phyloP scores from a whole-genome alignment of 2,797 vertebrate species.

The Tenualosa thibaudeaui region DNA sequence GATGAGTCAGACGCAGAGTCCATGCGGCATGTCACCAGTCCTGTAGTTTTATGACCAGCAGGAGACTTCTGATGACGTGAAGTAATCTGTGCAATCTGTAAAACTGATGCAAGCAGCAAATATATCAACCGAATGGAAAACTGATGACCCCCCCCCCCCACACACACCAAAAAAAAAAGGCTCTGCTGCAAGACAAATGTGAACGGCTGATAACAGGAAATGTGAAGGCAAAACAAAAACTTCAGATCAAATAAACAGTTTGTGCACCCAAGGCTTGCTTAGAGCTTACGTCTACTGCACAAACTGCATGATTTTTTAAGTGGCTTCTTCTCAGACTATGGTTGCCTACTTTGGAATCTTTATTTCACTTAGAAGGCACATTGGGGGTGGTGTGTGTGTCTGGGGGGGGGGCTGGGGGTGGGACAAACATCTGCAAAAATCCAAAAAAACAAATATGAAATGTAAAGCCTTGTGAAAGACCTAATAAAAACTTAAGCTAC shows the following conservation, averaged over 20 bases:
- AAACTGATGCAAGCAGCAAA: not conserved
- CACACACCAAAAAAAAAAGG: not conserved
- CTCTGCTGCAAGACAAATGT: not conserved
- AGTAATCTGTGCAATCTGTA: not conserved
- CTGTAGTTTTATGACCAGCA: not conserved
- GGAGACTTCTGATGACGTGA: constrained; percentile 11
- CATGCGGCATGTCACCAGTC: not conserved
- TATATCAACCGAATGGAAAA: constrained; percentile 2
- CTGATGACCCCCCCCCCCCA: not conserved
- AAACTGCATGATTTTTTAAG: not conserved
- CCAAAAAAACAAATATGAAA: not conserved
- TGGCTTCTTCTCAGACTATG: not conserved
- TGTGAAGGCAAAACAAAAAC: not conserved
- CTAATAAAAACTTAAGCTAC: not conserved
- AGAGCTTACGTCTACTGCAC: not conserved
- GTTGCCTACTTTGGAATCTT: not conserved
- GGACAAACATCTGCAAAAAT: not conserved
- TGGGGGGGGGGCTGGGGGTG: not conserved
- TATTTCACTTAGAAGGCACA: not conserved
- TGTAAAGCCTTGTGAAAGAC: not conserved
- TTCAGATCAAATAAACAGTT: constrained; percentile 9
- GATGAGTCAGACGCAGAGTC: not conserved
- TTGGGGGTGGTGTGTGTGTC: not conserved
- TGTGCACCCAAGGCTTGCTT: not conserved
- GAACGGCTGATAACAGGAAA: not conserved